These are phyloP conservation scores for Onychomys torridus DNA, from an alignment of 2,797 vertebrate species.

Conservation along the genomic window DNA sequence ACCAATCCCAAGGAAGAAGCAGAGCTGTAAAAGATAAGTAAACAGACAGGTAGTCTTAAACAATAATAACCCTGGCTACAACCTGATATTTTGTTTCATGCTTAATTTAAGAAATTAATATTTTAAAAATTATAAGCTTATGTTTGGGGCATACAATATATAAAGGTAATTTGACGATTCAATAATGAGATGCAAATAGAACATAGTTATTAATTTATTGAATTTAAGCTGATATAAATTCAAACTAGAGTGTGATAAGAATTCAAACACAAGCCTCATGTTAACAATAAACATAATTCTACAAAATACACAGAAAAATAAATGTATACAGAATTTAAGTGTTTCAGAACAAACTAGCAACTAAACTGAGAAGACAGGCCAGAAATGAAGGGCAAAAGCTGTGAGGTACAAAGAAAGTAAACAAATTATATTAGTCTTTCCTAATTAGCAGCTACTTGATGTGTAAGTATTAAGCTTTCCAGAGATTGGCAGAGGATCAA, in stretches of 20 bases:
- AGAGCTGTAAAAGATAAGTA: neutral
- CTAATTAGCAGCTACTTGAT: neutral
- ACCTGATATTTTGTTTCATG: neutral
- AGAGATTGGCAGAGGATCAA: neutral
- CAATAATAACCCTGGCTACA: neutral
- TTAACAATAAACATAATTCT: neutral
- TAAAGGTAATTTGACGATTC: neutral
- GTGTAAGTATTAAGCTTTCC: neutral
- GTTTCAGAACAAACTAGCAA: neutral
- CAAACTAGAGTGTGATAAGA: neutral
- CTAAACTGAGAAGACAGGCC: neutral
- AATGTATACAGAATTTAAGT: neutral
- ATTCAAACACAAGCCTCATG: neutral
- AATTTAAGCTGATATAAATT: conserved; percentile 6
- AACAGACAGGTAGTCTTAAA: neutral
- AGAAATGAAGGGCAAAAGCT: neutral
- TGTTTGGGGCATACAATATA: neutral
- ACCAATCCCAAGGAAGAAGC: neutral
- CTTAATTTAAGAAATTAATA: neutral
- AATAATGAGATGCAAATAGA: neutral
- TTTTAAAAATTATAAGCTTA: conserved; percentile 10
- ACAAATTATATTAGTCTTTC: neutral
- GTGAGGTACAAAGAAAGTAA: neutral
- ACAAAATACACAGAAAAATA: conserved; percentile 18
- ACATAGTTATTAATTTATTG: neutral